Base-by-base conservation (phyloP, 2,888 invertebrate species). In the Agrotis puta region DNA sequence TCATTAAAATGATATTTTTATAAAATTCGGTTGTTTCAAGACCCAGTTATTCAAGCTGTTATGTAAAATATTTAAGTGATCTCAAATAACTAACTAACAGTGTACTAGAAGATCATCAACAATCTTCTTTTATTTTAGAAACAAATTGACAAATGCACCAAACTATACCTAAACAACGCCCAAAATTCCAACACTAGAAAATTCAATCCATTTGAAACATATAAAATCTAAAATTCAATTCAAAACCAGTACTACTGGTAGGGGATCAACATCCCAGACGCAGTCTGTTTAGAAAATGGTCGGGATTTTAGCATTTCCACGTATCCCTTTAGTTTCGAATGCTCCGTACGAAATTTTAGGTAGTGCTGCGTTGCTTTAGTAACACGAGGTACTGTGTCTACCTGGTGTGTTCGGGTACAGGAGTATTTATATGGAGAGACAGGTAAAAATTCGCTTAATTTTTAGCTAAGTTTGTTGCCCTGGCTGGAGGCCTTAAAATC, bases 261-360 rank as follows among this genome's bases (percentile, higher is more conserved):
- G 66, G 85, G 85, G 78, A 51, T 43, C 65, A 74, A 70, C 79
- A n/a, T 24, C 76, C 73, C 85, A 87, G 81, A 89, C 78, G 79
- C 79, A 81, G 75, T 78, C 85, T 89, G 88, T 90, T 90, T 88
- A 88, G 89, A 88, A 88, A 89, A 88, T 89, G 84, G 85, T 81
- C 70, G 77, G 84, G 88, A 87, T 90, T 90, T 91, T 88, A 39
- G 85, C 87, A 89, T 88, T 85, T 68, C 18, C 71, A 74, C 4
- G 81, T 80, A 82, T 74, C 79, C 76, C 81, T 83, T 84, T 81
- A 77, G 79, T 70, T 70, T 59, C 27, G 54, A 51, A 66, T 50
- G 33, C 45, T 62, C 56, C 22, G 50, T 45, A 64, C 54, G 24
- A 71, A 75, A 84, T 80, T 82, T 85, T 74, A 69, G 61, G 73